Evolutionary conservation across 2,797 vertebrate genomes (phyloP).

Genomic region (Choloepus didactylus): DNA sequence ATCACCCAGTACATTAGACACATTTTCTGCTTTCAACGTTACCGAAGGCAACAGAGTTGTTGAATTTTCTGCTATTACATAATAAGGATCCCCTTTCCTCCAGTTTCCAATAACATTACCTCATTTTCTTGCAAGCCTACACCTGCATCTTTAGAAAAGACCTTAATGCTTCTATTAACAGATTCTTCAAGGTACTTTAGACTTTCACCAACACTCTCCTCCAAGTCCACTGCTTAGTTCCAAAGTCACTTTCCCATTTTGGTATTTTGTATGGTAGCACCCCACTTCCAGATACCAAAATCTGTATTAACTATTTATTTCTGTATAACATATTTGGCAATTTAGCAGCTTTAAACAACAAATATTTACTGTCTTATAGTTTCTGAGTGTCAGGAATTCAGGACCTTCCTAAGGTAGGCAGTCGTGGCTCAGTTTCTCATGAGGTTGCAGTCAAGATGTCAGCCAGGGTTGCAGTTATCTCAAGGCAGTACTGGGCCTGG

Average conservation of each 20-base stretch:
- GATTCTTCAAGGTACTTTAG: background rate
- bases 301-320: constrained; percentile 1
- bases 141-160: background rate
- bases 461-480: background rate
- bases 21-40: constrained; percentile 29
- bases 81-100: background rate
- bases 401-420: background rate
- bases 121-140: constrained; percentile 19
- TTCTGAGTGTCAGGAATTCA: background rate
- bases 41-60: background rate
- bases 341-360: background rate
- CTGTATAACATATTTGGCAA: constrained; percentile 3
- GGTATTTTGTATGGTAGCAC: constrained; percentile 40
- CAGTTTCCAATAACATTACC: background rate
- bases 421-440: background rate
- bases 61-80: background rate
- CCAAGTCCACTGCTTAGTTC: background rate
- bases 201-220: constrained; percentile 21
- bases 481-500: background rate
- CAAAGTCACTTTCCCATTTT: constrained; percentile 30
- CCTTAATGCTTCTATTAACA: background rate
- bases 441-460: background rate
- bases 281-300: background rate
- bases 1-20: background rate
- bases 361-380: constrained; percentile 1